These are phyloP conservation scores for Euspilapteryx auroguttella DNA, from an alignment of 2,888 invertebrate species.

Conservation along the genomic window DNA sequence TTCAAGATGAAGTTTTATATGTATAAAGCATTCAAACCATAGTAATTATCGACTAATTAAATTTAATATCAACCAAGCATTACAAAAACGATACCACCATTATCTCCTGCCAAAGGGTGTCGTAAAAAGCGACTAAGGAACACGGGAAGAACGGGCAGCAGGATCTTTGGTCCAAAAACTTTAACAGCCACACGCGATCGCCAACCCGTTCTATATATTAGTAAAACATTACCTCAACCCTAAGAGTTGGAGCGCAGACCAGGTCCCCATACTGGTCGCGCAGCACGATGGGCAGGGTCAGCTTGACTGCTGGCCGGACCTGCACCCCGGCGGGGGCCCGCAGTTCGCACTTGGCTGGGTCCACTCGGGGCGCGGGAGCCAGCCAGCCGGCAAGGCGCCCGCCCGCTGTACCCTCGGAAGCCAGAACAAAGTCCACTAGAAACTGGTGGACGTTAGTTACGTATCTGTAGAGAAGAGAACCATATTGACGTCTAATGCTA, in stretches of 20 bases:
- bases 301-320: constrained; percentile 65
- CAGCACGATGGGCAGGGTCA: constrained; percentile 68
- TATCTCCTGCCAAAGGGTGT: no score
- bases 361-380: constrained; percentile 89
- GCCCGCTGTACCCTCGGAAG: constrained; percentile 82
- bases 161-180: not conserved
- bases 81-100: no score
- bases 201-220: not conserved
- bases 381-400: constrained; percentile 94
- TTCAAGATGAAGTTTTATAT: no score
- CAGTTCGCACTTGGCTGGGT: constrained; percentile 85
- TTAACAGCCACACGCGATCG: not conserved
- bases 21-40: no score
- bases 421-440: constrained; percentile 88
- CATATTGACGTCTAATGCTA: no score
- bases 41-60: no score
- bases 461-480: constrained; percentile 65
- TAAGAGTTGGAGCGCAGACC: constrained; percentile 82
- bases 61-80: no score
- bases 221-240: constrained; percentile 62
- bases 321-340: constrained; percentile 71
- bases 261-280: constrained; percentile 91
- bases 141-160: no score
- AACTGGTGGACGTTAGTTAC: constrained; percentile 92
- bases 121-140: no score